Percentiles rank a stretch among this genome's conserved stretches.
Conservation (phyloP, 2,113 vertebrate species). For the Aegotheles bennettii region DNA sequence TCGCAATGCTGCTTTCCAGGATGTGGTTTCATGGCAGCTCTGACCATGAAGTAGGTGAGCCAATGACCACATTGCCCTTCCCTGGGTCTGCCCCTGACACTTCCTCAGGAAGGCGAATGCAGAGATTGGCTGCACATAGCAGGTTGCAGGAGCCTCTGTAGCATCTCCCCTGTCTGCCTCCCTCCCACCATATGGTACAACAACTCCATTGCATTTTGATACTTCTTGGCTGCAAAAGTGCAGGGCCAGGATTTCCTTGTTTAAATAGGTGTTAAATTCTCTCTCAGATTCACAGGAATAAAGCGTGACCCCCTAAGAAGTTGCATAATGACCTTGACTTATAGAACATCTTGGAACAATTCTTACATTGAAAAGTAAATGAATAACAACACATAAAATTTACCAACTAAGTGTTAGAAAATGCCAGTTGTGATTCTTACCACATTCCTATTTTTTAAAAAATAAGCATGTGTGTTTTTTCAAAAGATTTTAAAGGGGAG, state of each 20-base stretch:
- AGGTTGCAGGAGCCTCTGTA: not conserved
- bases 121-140: not conserved
- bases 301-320: constrained; percentile 50
- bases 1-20: not conserved
- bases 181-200: not conserved
- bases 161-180: not conserved
- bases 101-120: not conserved
- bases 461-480: constrained; percentile 55
- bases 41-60: not conserved
- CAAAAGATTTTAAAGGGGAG: constrained; percentile 35
- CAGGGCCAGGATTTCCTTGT: constrained; percentile 5
- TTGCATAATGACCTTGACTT: not conserved
- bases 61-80: fast-evolving
- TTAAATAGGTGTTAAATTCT: constrained; percentile 54
- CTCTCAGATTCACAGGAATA: constrained; percentile 25
- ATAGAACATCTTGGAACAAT: constrained; percentile 58
- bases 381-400: constrained; percentile 35
- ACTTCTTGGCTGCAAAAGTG: not conserved
- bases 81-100: not conserved
- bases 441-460: constrained; percentile 30
- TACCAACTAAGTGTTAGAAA: constrained; percentile 26
- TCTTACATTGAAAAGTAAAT: constrained; percentile 39
- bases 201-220: not conserved
- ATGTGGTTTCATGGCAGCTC: fast-evolving
- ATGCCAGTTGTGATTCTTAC: constrained; percentile 24